A percentile compares a stretch with the other conserved stretches of the same genome.
Evolutionary conservation across 2,797 vertebrate genomes (phyloP).

Genomic region (Lepidocolaptes lacrymiger): DNA sequence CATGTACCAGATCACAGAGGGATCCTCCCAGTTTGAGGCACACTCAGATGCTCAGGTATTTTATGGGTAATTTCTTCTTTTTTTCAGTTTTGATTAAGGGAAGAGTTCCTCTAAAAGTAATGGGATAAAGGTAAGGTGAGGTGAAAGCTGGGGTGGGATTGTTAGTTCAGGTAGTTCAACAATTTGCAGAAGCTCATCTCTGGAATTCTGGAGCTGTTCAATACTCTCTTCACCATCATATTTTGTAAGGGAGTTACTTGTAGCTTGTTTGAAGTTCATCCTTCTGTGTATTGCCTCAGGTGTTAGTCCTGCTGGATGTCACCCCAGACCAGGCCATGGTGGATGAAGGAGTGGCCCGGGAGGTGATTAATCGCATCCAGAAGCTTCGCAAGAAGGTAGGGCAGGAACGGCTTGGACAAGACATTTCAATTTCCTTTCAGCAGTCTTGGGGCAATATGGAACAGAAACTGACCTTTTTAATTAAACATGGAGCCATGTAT

Average conservation of each 20-base stretch:
- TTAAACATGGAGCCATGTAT: background rate
- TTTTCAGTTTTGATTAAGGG: background rate
- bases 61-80: background rate
- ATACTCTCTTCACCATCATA: rapidly evolving
- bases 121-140: background rate
- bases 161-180: background rate
- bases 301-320: constrained; percentile 91
- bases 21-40: constrained; percentile 88
- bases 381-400: constrained; percentile 97
- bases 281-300: constrained; percentile 72
- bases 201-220: background rate
- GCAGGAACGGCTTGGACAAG: background rate
- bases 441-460: background rate
- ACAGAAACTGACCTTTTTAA: background rate
- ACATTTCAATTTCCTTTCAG: background rate
- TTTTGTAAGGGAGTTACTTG: background rate
- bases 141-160: background rate
- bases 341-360: constrained; percentile 94
- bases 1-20: constrained; percentile 86
- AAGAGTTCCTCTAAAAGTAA: background rate
- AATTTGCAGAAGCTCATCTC: background rate
- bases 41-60: constrained; percentile 93
- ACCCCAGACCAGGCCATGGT: constrained; percentile 95
- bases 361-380: constrained; percentile 98
- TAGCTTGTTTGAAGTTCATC: background rate